phyloP scores from a whole-genome alignment of 1,140 invertebrate species.

The Dufourea novaeangliae region DNA sequence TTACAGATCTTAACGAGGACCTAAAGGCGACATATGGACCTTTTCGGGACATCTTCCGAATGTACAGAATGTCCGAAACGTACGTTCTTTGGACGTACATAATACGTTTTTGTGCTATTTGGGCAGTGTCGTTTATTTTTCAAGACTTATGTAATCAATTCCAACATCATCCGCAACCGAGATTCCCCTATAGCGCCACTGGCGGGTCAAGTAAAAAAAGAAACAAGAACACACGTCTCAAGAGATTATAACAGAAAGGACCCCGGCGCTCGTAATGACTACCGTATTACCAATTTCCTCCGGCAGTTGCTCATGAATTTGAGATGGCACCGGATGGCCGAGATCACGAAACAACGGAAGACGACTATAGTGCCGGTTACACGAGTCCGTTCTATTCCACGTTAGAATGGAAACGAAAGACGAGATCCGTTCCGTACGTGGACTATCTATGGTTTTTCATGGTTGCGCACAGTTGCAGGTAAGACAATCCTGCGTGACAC shows the following conservation, averaged over 20 bases:
- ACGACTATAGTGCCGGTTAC: constrained; percentile 52
- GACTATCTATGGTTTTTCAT: constrained; percentile 68
- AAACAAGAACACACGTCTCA: background rate
- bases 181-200: too few species aligned
- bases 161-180: too few species aligned
- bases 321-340: constrained; percentile 28
- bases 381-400: constrained; percentile 66
- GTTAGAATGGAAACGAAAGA: constrained; percentile 62
- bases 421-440: constrained; percentile 65
- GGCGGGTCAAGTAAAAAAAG: too few species aligned
- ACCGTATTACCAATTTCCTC: constrained; percentile 4
- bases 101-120: too few species aligned
- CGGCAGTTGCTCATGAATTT: constrained; percentile 6
- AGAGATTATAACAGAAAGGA: background rate
- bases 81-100: too few species aligned
- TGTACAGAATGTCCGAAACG: too few species aligned
- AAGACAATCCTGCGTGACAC: constrained; percentile 79
- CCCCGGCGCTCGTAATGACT: background rate
- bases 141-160: too few species aligned
- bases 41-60: too few species aligned
- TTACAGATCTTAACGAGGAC: too few species aligned
- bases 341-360: background rate
- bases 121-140: too few species aligned
- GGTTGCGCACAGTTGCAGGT: constrained; percentile 70
- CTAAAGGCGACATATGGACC: too few species aligned